Base-by-base conservation (phyloP, 2,888 invertebrate genomes). In the Rapana venosa region DNA sequence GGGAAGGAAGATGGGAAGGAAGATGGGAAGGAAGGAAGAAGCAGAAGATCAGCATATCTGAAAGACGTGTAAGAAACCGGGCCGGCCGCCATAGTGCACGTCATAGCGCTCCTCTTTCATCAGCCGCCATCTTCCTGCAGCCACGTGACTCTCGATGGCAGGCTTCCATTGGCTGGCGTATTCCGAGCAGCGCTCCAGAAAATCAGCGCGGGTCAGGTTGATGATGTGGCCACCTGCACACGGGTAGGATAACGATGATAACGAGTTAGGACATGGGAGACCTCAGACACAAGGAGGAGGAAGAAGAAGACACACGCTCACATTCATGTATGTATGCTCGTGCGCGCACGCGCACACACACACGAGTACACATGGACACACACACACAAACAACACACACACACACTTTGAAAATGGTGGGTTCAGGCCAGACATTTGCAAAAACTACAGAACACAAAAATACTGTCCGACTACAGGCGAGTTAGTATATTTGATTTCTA, bases 131-230 rank as follows among this genome's bases (percentile, higher is more conserved):
- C 30, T 70, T 36, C 86, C 86, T 22, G 61, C 36, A 11, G 32
- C 35, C 86, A 66, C 70, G 86, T 87, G 86, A 22, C 70, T 22
- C 11, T 87, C 35, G 1, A 87, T 30, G 13, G 30, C 22, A 0
- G 86, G 86, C 13, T 87, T 26, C 86, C 86, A 87, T 70, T 87
- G 66, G 35, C 36, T 56, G n/a, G 35, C 35, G 86, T 87, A 87
- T 1, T 87, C 86, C 17, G 15, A 22, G 66, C 86, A 87, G 15
- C n/a, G 32, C 26, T 87, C 86, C 66, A 87, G 61, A 15, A n/a
- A 87, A 4, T 87, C 86, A 0, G 86, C 86, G 11, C 86, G 86
- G 5, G 36, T 35, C 0, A 86, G 86, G 36, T 86, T 86, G 66
- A 86, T 22, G 32, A 86, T 86, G 86, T 86, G 32, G 11, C 86